phyloP scores from a whole-genome alignment of 1,140 invertebrate genomes.

The Lysiphlebus fabarum region DNA sequence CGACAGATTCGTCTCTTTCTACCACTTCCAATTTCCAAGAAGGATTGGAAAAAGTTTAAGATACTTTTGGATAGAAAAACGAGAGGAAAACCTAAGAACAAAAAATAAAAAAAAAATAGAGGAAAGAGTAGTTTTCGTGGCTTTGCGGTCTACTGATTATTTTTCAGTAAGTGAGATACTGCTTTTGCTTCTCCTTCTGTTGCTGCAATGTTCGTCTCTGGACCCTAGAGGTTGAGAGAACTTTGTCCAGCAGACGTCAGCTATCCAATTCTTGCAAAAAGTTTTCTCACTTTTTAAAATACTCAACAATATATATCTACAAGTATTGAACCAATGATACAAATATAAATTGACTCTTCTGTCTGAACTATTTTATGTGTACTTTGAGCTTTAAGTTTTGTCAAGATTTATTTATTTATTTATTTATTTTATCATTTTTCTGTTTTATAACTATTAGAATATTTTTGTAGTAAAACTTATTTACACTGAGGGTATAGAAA shows the following conservation, averaged over 20 bases:
- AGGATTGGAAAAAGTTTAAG: conserved; percentile 35
- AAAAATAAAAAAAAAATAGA: no score
- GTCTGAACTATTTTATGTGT: no score
- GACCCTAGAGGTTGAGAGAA: not conserved
- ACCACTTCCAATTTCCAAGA: conserved; percentile 3
- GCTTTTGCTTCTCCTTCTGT: not conserved
- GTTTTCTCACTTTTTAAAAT: not conserved
- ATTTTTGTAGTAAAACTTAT: no score
- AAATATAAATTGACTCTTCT: not conserved
- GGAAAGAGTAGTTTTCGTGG: conserved; percentile 14
- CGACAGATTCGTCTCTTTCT: conserved; percentile 31
- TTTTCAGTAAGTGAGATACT: conserved; percentile 19
- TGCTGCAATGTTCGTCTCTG: no score
- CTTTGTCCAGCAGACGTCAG: conserved; percentile 7
- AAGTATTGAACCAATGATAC: conserved; percentile 8
- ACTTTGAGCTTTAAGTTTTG: no score
- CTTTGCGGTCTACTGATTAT: conserved; percentile 30
- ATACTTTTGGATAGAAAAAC: conserved; percentile 8
- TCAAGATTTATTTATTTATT: no score
- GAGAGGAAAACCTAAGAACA: no score
- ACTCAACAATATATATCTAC: conserved; percentile 14
- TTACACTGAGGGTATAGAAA: no score
- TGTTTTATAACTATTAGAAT: no score
- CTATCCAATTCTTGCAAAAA: not conserved
- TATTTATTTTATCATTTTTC: no score